phyloP scores from a whole-genome alignment of 2,113 vertebrate genomes.

The Rhegmatorhina hoffmannsi region DNA sequence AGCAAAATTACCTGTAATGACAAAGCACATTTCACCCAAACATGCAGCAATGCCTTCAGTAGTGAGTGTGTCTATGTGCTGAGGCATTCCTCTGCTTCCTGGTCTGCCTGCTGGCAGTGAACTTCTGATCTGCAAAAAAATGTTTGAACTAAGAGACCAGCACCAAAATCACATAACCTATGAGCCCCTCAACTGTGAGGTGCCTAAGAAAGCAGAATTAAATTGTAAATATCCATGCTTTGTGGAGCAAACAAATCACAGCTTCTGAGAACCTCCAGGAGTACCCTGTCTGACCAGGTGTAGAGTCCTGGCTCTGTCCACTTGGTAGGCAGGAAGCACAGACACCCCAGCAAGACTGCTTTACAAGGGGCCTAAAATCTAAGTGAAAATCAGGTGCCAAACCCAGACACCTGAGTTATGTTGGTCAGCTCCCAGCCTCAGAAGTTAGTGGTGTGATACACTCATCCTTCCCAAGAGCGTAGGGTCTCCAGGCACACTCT shows the following conservation, averaged over 20 bases:
- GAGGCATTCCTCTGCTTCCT: neutral
- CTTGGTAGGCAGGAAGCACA: neutral
- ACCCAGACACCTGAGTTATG: too few relatives aligned
- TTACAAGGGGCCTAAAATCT: accelerated
- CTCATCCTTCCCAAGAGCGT: accelerated
- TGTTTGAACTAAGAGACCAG: neutral
- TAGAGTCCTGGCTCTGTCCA: neutral
- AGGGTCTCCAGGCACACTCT: accelerated
- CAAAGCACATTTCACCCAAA: neutral
- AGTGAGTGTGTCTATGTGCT: accelerated
- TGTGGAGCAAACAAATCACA: neutral
- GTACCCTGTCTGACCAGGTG: neutral
- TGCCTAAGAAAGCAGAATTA: neutral
- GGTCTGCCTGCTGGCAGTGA: neutral
- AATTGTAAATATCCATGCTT: neutral
- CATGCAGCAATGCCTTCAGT: neutral
- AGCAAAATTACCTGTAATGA: neutral
- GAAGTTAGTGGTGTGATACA: accelerated
- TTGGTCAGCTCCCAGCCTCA: neutral
- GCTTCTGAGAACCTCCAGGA: neutral
- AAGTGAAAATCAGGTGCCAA: neutral
- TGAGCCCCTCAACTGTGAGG: neutral
- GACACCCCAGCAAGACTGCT: neutral
- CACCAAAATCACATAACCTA: neutral
- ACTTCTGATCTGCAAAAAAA: neutral